Base-by-base conservation (phyloP, 2,888 invertebrate species). In the Rotaria sp. region DNA sequence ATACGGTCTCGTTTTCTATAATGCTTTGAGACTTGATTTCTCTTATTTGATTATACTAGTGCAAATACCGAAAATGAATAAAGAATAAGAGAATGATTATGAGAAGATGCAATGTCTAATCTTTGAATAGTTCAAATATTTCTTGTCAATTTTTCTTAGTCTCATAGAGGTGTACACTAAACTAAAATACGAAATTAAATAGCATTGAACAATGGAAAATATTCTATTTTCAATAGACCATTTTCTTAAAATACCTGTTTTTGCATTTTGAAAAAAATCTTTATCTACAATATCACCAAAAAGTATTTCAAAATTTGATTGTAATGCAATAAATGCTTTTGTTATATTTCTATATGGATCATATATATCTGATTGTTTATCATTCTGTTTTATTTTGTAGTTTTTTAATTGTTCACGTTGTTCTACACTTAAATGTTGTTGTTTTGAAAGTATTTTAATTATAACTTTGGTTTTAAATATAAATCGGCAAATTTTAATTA, bases 291-390 rank as follows among this genome's bases (percentile, higher is more conserved):
- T n/a, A 80, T 80, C 41, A 41, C 80, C 80, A 80, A 80, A 80
- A 26, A 80, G 45, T 11, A 80, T 45, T 45, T 80, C 45, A n/a
- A 80, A 80, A 80, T 80, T n/a, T 41, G 80, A 80, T 45, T 80
- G 80, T 80, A 80, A n/a, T 13, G n/a, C 45, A n/a, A 80, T 45
- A 80, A 80, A 80, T n/a, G 45, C 80, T 45, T 80, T 80, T 41
- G 80, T 80, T n/a, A 80, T 45, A 45, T 80, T 45, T 80, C n/a
- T 80, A 80, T 45, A 80, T 18, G 80, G 41, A 80, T 80, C 80
- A 80, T 80, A n/a, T 13, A 41, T 7, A 30, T 75, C 41, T 8
- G 41, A 18, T 24, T 7, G 7, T n/a, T 24, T 57, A 11, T 57
- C n/a, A 57, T 11, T 57, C 7, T n/a, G 4, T 45, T 45, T 80